A percentile compares a stretch with the other conserved stretches of the same genome.
Evolutionary conservation across 2,888 invertebrate species (phyloP).

Genomic region (Thelaira solivaga): DNA sequence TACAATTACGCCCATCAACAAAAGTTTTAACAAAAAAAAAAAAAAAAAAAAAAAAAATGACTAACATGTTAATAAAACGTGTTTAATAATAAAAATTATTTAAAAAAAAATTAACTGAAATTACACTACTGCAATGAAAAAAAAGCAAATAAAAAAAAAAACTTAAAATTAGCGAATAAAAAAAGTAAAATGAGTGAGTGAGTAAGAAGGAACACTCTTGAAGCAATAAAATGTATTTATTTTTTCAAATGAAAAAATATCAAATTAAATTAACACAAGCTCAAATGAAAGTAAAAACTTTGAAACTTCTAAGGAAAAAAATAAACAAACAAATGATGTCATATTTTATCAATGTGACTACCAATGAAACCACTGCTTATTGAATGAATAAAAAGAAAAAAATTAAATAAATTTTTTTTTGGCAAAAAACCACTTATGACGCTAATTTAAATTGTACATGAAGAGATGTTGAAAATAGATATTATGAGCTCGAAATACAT

Average conservation of each 20-base stretch:
- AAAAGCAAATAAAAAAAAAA: not conserved
- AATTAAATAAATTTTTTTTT: too few relatives aligned
- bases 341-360: constrained; percentile 42
- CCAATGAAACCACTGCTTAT: too few relatives aligned
- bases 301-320: constrained; percentile 44
- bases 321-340: constrained; percentile 61
- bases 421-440: too few relatives aligned
- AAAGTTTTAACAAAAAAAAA: not conserved
- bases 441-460: not conserved
- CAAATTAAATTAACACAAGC: constrained; percentile 25
- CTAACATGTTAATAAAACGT: constrained; percentile 57
- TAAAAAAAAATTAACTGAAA: constrained; percentile 1
- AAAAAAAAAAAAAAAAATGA: constrained; percentile 9
- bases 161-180: constrained; percentile 5
- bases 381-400: not conserved
- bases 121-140: constrained; percentile 16
- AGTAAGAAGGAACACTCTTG: constrained; percentile 21
- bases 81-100: constrained; percentile 31
- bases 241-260: not conserved
- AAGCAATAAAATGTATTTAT: constrained; percentile 18
- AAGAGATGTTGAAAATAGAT: too few relatives aligned
- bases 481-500: not conserved
- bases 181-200: constrained; percentile 8
- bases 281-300: constrained; percentile 61
- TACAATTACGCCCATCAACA: not conserved